These are phyloP conservation scores for Leptonema lineaticorne DNA, from an alignment of 1,140 invertebrate species.

Conservation along the genomic window DNA sequence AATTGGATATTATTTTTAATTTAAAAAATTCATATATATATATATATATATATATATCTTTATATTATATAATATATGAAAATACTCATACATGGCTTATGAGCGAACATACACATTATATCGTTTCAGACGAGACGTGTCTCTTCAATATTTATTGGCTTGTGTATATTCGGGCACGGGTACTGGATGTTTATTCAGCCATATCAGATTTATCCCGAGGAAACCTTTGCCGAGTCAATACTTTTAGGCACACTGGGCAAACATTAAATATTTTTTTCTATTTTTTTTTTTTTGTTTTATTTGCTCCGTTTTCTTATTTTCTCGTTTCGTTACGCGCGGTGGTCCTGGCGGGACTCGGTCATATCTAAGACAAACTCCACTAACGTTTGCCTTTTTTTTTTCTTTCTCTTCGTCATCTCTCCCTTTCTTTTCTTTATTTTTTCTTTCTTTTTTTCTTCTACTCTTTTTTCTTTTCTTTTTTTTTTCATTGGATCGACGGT, in stretches of 20 bases:
- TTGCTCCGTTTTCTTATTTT: conserved; percentile 8
- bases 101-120: background rate
- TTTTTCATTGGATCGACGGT: too few species aligned
- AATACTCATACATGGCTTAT: too few species aligned
- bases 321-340: background rate
- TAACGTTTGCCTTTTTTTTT: background rate
- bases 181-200: conserved; percentile 19
- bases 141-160: conserved; percentile 31
- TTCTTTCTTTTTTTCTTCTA: too few species aligned
- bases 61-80: too few species aligned
- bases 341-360: background rate
- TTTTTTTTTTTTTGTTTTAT: background rate
- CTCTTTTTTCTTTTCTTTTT: too few species aligned
- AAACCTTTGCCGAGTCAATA: conserved; percentile 31
- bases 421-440: too few species aligned
- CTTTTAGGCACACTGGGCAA: conserved; percentile 16
- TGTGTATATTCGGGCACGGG: conserved; percentile 7
- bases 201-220: conserved; percentile 34
- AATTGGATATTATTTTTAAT: too few species aligned
- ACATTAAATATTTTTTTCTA: conserved; percentile 25
- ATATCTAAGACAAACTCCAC: background rate
- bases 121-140: background rate
- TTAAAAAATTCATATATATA: too few species aligned
- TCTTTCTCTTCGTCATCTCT: too few species aligned
- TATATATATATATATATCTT: too few species aligned